These are phyloP conservation scores for Gavialis gangeticus DNA, from an alignment of 2,113 vertebrate species.

Conservation along the genomic window DNA sequence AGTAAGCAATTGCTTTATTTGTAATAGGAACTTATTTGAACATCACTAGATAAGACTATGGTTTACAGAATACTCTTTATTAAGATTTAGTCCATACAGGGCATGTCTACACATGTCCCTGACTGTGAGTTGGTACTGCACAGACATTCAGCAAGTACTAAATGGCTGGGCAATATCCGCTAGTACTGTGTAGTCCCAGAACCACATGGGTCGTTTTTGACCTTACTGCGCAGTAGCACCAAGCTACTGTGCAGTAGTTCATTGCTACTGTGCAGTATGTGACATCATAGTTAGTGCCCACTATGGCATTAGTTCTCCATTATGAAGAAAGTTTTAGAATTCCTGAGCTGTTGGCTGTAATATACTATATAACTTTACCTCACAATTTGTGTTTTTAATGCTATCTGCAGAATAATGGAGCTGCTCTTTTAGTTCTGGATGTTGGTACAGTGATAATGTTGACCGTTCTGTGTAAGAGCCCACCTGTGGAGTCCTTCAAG, in stretches of 20 bases:
- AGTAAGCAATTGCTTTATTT: neutral
- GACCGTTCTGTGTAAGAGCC: neutral
- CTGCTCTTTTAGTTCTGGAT: neutral
- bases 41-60: neutral
- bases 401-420: neutral
- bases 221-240: too few relatives aligned
- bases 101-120: neutral
- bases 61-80: neutral
- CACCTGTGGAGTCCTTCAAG: neutral
- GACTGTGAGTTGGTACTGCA: too few relatives aligned
- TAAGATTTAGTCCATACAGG: neutral
- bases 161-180: too few relatives aligned
- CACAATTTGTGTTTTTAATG: neutral
- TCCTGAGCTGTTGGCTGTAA: neutral
- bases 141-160: too few relatives aligned
- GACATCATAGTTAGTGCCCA: too few relatives aligned
- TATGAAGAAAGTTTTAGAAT: too few relatives aligned
- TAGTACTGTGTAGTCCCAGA: too few relatives aligned
- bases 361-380: neutral
- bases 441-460: neutral
- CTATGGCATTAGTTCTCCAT: too few relatives aligned
- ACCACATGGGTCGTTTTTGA: too few relatives aligned
- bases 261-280: too few relatives aligned
- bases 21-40: neutral
- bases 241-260: too few relatives aligned